Evolutionary conservation across 1,140 invertebrate genomes (phyloP).

Genomic region (Zaprionus davidi): DNA sequence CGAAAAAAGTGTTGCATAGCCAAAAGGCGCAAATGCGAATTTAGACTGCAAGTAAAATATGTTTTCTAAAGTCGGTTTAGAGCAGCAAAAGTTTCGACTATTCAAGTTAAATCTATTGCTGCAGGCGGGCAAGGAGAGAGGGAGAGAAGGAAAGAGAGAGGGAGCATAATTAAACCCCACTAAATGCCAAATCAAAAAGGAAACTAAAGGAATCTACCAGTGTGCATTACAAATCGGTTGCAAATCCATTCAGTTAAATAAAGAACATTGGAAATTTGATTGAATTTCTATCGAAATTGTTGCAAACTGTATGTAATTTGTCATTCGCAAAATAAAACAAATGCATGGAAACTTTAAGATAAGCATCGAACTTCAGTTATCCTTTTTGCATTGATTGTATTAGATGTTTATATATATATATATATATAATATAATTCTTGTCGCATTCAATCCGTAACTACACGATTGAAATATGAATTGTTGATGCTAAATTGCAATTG

Average conservation of each 20-base stretch:
- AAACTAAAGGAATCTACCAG: background rate
- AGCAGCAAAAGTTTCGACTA: too few relatives aligned
- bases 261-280: background rate
- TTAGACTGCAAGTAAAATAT: conserved; percentile 1
- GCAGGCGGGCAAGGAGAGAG: background rate
- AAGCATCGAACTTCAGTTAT: background rate
- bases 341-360: too few relatives aligned
- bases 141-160: background rate
- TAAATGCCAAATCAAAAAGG: too few relatives aligned
- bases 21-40: conserved; percentile 5
- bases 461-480: conserved; percentile 26
- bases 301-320: too few relatives aligned
- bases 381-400: background rate
- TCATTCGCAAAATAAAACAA: background rate
- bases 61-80: too few relatives aligned
- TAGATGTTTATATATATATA: too few relatives aligned
- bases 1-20: conserved; percentile 29
- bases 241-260: background rate
- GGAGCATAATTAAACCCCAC: background rate
- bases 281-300: background rate
- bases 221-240: background rate
- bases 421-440: background rate
- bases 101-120: too few relatives aligned
- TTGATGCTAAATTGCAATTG: conserved; percentile 10
- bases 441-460: background rate